phyloP scores from a whole-genome alignment of 35 echinoderm and acorn worm genomes.

The Diadema setosum region DNA sequence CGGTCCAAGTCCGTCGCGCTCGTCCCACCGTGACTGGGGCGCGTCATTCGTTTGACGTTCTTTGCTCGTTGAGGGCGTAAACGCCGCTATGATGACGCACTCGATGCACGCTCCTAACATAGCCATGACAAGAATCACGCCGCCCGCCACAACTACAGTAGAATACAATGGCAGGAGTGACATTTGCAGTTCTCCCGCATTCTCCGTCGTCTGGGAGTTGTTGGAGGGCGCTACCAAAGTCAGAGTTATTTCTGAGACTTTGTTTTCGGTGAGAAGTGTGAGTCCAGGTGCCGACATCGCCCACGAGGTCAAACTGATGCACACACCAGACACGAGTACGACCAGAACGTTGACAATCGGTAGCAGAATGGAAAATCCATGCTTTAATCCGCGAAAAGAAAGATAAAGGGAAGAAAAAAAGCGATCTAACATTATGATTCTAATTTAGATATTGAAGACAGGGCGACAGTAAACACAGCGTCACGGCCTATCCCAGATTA shows the following conservation, averaged over 20 bases:
- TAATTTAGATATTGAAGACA: too few species aligned
- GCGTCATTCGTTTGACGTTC: neutral
- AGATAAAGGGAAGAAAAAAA: too few species aligned
- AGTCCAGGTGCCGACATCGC: neutral
- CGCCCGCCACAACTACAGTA: neutral
- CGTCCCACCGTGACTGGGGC: neutral
- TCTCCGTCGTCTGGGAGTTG: neutral
- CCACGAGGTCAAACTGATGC: neutral
- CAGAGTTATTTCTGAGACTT: neutral
- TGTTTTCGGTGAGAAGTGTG: neutral
- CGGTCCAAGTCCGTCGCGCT: neutral
- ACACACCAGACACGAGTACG: neutral
- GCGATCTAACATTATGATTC: too few species aligned
- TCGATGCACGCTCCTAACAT: neutral
- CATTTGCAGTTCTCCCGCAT: neutral
- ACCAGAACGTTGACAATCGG: neutral
- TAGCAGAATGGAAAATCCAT: neutral
- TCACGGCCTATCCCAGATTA: too few species aligned
- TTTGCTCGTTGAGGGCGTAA: neutral
- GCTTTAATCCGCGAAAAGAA: neutral
- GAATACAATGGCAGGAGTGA: neutral
- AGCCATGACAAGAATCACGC: neutral
- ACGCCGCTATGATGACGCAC: neutral
- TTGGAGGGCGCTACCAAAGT: neutral
- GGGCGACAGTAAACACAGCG: too few species aligned